Base-by-base conservation (phyloP, 2,797 vertebrate genomes). In the Nannoperca australis region DNA sequence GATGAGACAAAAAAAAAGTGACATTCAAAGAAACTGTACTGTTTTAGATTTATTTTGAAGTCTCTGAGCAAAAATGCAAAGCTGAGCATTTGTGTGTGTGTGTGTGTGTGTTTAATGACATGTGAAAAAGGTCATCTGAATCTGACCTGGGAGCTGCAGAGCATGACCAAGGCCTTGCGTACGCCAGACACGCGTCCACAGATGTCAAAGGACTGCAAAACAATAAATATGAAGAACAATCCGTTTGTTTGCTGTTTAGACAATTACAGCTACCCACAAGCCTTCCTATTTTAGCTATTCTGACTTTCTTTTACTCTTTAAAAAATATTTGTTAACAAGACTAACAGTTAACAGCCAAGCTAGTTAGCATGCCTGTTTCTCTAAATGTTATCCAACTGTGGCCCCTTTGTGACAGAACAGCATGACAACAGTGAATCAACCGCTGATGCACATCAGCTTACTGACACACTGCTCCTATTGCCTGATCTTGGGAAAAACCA, bases 71-170 rank as follows among this genome's bases (percentile, higher is more conserved):
- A 42, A 34, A 49, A 22, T 1, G 1, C 17, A 44, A 63, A 40
- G 44, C 2, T 50, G 30, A 44, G 15, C 4, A 59, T 13, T 14
- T 53, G 2, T 40, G 10, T 40, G 47, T 47, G 17, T 47, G 4
- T 34, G 3, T 51, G 4, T 10, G 10, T 32, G 10, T 45, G 18
- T 73, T 42, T 30, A 2, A 5, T 44, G 18, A 38, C 2, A 13
- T 2, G 10, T 40, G 56, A 20, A 32, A 27, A 30, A 9, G 30
- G 42, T 0, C 0, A n/a, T 40, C 3, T n/a, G 24, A 81, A 18
- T 81, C 96, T 93, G 78, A 99, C 98, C 97, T 99, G 98, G n/a
- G 97, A 93, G 73, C 96, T 96, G 85, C 97, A 99, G n/a, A 99
- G 95, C 58, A 98, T 93, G 65, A 94, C 95, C 79, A 98, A 68